Base-by-base conservation (phyloP, 2,888 invertebrate genomes). In the Germaria angustata region DNA sequence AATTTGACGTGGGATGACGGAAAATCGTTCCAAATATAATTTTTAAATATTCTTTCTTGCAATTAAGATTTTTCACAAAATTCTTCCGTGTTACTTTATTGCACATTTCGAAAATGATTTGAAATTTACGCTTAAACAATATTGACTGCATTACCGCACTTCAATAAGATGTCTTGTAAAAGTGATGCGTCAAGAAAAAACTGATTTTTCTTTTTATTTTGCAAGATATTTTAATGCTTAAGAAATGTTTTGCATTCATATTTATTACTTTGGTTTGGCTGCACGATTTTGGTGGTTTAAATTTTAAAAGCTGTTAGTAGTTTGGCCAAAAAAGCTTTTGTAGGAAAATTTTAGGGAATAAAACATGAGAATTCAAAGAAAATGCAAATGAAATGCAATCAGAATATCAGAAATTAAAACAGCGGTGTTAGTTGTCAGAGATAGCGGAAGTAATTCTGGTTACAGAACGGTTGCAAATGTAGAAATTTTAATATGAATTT, bases 211-310 rank as follows among this genome's bases (percentile, higher is more conserved):
- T 39, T 68, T 68, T 68, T 20, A 55, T 32, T 13, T 20, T 55
- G 15, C 22, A 68, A 39, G 39, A 51, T 39, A 20, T 39, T 46
- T 63, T 36, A 66, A 39, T 53, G 8, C 28, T 41, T 28, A 20
- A 68, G 9, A 28, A 41, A 36, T 59, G 22, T 49, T 59, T 17
- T 28, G 3, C 6, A 6, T 28, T 28, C 32, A 73, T 73, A 73
- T 73, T 73, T 32, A 73, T 63, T n/a, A 51, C 39, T 63, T 51
- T 41, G 61, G 0, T 41, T 11, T 34, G 34, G 34, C 11, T 36
- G 41, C 9, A 6, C 15, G 3, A 34, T 46, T 46, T 55, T 17
- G 22, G 22, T 69, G 22, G 6, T 2, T 69, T 32, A n/a, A 17
- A 24, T 53, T 34, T n/a, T 57, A 34, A 15, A 41, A 55, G 53